Percentiles rank a stretch among this genome's conserved stretches.
Evolutionary conservation across 1,140 invertebrate species (phyloP).

Genomic region (Cydia pomonella): DNA sequence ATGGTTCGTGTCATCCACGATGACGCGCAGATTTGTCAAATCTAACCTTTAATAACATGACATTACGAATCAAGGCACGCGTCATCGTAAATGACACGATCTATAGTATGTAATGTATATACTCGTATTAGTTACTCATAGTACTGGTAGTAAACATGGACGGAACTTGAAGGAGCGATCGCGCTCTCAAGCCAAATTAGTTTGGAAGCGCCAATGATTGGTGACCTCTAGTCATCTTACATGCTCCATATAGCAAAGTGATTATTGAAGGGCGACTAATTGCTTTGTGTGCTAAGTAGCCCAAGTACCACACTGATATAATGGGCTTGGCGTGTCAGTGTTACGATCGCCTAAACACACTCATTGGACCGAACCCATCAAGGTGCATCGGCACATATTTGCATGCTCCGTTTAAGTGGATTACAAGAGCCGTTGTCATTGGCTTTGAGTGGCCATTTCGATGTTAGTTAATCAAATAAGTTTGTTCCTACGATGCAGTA

Average conservation of each 20-base stretch:
- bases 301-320: slow-evolving; percentile 4
- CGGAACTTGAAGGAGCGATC: no score
- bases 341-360: slow-evolving; percentile 26
- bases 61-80: no score
- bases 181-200: no score
- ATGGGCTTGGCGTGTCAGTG: slow-evolving; percentile 11
- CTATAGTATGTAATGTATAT: no score
- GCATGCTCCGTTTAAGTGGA: slow-evolving; percentile 15
- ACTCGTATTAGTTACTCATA: no score
- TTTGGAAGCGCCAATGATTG: not conserved
- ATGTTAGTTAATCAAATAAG: slow-evolving; percentile 7
- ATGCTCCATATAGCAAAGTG: not conserved
- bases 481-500: not conserved
- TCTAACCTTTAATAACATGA: no score
- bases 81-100: no score
- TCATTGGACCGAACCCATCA: slow-evolving; percentile 9
- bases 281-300: not conserved
- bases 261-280: not conserved
- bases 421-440: slow-evolving; percentile 27
- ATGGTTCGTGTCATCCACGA: no score
- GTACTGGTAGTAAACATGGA: no score
- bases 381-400: slow-evolving; percentile 29
- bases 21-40: no score
- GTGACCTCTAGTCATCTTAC: not conserved
- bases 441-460: slow-evolving; percentile 7